Percentiles rank a stretch among this genome's conserved stretches.
Conservation (phyloP, 2,113 vertebrate genomes). For the Sigmodon hispidus region DNA sequence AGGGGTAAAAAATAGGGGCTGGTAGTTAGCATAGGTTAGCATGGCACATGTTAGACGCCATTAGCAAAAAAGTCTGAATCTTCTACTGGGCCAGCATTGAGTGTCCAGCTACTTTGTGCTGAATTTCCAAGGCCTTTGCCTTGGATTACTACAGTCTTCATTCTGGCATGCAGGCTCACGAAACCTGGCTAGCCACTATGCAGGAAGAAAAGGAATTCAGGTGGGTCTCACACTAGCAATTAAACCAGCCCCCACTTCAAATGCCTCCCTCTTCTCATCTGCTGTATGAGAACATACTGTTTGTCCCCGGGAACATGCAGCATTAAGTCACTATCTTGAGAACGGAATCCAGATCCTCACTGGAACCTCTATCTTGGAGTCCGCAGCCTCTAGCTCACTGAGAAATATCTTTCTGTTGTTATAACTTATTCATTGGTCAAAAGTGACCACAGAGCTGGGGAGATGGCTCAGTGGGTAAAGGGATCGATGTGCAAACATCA, state of each 20-base stretch:
- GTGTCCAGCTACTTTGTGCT: not conserved
- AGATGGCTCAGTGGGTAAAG: not conserved
- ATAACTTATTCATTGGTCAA: not conserved
- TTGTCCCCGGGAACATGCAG: not conserved
- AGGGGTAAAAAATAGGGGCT: accelerated
- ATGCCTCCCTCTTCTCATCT: not conserved
- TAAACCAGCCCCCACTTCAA: not conserved
- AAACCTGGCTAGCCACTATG: not conserved
- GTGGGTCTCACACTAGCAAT: not conserved
- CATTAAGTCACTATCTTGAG: too few relatives aligned
- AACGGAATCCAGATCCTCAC: not conserved
- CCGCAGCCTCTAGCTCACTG: not conserved
- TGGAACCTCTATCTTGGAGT: not conserved
- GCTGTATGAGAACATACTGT: too few relatives aligned
- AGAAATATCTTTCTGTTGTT: not conserved
- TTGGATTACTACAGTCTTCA: not conserved
- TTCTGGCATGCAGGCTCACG: not conserved
- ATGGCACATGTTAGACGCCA: not conserved
- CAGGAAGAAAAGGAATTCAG: not conserved
- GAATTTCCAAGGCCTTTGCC: not conserved
- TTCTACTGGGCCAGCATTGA: not conserved
- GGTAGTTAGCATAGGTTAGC: not conserved
- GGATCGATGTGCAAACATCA: not conserved
- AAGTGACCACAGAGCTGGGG: not conserved
- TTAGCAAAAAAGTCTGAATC: not conserved